Conservation (phyloP, 2,113 vertebrate species). For the Circaetus gallicus region DNA sequence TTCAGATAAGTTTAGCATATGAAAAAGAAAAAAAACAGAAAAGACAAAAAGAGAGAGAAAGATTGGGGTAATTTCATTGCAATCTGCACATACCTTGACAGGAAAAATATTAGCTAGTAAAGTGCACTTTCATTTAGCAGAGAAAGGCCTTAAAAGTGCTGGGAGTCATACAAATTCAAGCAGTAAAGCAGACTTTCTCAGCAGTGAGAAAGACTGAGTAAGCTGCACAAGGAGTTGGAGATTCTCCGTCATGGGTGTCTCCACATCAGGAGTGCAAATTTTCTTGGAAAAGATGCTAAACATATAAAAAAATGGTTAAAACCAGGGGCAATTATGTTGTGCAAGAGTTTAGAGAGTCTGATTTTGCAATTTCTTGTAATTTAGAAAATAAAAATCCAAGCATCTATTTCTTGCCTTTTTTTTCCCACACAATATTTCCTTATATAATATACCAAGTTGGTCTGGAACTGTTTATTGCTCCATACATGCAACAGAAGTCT, state of each 20-base stretch:
- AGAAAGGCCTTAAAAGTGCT: background rate
- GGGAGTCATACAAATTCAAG: background rate
- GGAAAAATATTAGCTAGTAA: background rate
- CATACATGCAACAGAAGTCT: background rate
- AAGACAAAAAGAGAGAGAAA: fast-evolving
- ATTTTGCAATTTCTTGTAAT: background rate
- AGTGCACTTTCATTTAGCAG: background rate
- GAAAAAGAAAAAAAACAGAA: background rate
- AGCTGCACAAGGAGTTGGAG: background rate
- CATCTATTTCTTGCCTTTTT: background rate
- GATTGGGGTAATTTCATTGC: background rate
- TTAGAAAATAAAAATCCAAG: background rate
- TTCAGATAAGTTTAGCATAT: background rate
- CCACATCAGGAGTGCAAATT: fast-evolving
- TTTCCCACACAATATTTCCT: background rate
- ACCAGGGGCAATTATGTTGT: fast-evolving
- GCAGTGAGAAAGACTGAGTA: background rate
- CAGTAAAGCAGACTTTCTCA: background rate
- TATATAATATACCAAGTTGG: fast-evolving
- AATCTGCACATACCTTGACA: background rate
- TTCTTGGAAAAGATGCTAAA: background rate
- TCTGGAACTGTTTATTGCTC: background rate
- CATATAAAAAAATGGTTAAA: background rate
- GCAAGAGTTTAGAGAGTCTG: background rate
- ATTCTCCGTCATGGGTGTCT: fast-evolving